Conservation (phyloP, 2,888 invertebrate species). For the Apodemia duryi region DNA sequence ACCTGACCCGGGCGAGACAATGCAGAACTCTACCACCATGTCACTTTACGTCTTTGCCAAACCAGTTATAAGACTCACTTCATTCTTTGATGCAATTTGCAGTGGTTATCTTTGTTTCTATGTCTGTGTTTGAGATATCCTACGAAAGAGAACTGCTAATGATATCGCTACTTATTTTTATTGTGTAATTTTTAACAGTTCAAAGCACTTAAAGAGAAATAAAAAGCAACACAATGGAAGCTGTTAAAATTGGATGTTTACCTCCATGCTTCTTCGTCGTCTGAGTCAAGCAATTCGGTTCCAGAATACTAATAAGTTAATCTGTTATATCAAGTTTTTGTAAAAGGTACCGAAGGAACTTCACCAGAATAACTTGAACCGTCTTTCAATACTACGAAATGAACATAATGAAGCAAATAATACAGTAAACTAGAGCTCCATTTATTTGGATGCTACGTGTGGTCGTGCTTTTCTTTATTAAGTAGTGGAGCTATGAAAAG, state of each 20-base stretch:
- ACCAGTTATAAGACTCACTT: too few relatives aligned
- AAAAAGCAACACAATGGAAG: constrained; percentile 3
- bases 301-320: constrained; percentile 77
- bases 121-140: too few relatives aligned
- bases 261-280: constrained; percentile 9
- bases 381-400: constrained; percentile 16
- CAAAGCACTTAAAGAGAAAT: background rate
- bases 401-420: background rate
- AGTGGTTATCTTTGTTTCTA: too few relatives aligned
- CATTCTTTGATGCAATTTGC: too few relatives aligned
- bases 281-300: constrained; percentile 41
- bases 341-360: constrained; percentile 44
- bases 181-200: background rate
- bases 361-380: constrained; percentile 49
- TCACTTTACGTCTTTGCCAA: too few relatives aligned
- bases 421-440: constrained; percentile 13
- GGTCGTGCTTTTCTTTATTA: constrained; percentile 69
- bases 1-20: too few relatives aligned
- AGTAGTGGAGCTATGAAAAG: constrained; percentile 73
- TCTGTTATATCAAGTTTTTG: constrained; percentile 76
- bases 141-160: too few relatives aligned
- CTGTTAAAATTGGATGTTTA: constrained; percentile 14
- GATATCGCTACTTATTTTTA: background rate
- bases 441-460: constrained; percentile 36
- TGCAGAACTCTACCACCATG: too few relatives aligned